These are phyloP conservation scores for Danaus chrysippus DNA, from an alignment of 2,888 invertebrate genomes.

Conservation along the genomic window DNA sequence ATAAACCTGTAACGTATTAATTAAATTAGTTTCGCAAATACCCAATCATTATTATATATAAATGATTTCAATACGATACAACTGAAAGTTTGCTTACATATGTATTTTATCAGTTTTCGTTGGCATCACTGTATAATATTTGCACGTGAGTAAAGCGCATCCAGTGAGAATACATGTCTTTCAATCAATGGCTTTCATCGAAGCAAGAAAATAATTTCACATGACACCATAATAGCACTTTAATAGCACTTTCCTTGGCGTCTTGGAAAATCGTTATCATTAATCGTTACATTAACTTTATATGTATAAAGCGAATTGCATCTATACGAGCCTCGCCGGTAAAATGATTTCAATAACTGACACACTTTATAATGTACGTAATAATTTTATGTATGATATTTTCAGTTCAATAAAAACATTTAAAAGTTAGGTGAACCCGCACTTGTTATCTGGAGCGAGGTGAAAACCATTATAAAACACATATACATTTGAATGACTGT, in stretches of 20 bases:
- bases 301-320: not conserved
- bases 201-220: slow-evolving; percentile 37
- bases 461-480: slow-evolving; percentile 29
- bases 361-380: not conserved
- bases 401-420: not conserved
- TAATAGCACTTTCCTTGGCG: slow-evolving; percentile 29
- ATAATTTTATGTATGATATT: slow-evolving; percentile 2
- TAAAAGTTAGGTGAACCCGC: slow-evolving; percentile 14
- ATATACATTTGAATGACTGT: not conserved
- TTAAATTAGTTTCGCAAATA: too few relatives aligned
- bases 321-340: not conserved
- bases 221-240: slow-evolving; percentile 22
- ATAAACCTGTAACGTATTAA: too few relatives aligned
- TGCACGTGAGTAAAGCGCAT: not conserved
- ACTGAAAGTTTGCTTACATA: too few relatives aligned
- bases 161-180: not conserved
- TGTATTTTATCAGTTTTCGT: too few relatives aligned
- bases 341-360: too few relatives aligned
- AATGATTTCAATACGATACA: too few relatives aligned
- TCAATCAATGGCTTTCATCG: slow-evolving; percentile 42
- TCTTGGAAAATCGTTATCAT: not conserved
- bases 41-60: too few relatives aligned
- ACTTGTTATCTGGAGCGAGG: slow-evolving; percentile 34
- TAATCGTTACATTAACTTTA: slow-evolving; percentile 1
- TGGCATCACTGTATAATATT: too few relatives aligned